These are phyloP conservation scores for Heliconius charithonia DNA, from an alignment of 2,888 invertebrate species.

Conservation along the genomic window DNA sequence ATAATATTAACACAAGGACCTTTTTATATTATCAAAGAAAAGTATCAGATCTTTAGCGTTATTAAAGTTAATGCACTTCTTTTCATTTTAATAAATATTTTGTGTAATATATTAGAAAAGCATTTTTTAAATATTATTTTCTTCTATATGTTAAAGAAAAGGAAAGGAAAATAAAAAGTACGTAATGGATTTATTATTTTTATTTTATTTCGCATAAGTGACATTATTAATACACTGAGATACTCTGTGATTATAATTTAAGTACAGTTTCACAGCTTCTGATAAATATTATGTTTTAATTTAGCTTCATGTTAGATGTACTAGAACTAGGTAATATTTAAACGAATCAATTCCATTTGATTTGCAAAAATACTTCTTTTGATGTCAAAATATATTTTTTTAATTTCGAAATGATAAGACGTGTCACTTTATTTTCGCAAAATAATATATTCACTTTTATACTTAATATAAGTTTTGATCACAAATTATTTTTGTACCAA, in stretches of 20 bases:
- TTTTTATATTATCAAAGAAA: not conserved
- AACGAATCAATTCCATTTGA: conserved; percentile 68
- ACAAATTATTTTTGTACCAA: conserved; percentile 63
- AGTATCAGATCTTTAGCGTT: too few relatives aligned
- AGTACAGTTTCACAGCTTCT: conserved; percentile 82
- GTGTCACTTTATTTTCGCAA: conserved; percentile 29
- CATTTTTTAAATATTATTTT: not conserved
- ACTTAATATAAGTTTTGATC: conserved; percentile 48
- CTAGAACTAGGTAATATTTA: conserved; percentile 50
- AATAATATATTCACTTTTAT: conserved; percentile 39
- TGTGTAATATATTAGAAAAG: not conserved
- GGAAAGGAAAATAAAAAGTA: conserved; percentile 28
- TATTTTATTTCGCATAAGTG: conserved; percentile 81
- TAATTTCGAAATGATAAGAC: conserved; percentile 25
- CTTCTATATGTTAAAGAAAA: not conserved
- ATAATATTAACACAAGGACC: not conserved
- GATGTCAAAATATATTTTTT: conserved; percentile 44
- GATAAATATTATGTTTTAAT: conserved; percentile 61
- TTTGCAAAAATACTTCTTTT: conserved; percentile 65
- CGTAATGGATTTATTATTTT: conserved; percentile 50
- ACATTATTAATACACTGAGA: conserved; percentile 77
- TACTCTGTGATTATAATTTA: conserved; percentile 77
- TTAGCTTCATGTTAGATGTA: conserved; percentile 58
- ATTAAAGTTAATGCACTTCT: not conserved
- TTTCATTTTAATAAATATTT: not conserved